A percentile compares a stretch with the other conserved stretches of the same genome.
Conservation (phyloP, 2,113 vertebrate species). For the Hemibates koningsi region DNA sequence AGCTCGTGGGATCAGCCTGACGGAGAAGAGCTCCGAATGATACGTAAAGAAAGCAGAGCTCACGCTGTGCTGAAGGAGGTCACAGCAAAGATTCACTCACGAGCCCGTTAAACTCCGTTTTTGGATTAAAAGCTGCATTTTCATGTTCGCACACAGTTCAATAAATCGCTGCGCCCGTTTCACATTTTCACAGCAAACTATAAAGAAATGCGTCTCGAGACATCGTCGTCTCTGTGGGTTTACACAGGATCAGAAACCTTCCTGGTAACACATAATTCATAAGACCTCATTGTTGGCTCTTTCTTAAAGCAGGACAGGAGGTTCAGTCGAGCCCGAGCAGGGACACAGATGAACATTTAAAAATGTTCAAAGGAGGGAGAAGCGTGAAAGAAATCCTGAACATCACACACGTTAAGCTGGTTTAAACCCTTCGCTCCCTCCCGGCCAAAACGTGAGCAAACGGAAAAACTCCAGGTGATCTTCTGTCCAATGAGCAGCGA, state of each 20-base stretch:
- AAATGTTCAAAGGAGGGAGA: not conserved
- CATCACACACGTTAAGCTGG: fast-evolving
- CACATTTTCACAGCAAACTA: not conserved
- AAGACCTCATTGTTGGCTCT: not conserved
- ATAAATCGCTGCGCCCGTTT: fast-evolving
- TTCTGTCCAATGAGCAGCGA: not conserved
- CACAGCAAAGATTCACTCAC: fast-evolving
- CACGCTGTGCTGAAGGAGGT: not conserved
- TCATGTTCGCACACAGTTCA: not conserved
- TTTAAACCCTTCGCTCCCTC: not conserved
- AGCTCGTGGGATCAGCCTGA: not conserved
- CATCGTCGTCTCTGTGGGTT: fast-evolving
- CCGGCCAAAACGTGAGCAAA: not conserved
- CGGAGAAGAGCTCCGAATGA: fast-evolving
- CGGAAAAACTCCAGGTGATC: not conserved
- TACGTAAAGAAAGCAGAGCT: not conserved
- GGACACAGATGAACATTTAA: too few relatives aligned
- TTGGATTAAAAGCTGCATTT: fast-evolving
- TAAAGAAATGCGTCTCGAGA: not conserved
- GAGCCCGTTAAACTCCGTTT: fast-evolving
- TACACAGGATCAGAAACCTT: not conserved
- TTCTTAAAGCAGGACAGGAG: not conserved
- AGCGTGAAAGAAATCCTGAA: not conserved
- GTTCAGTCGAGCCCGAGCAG: fast-evolving
- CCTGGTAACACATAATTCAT: fast-evolving